phyloP scores from a whole-genome alignment of 1,140 invertebrate species.

The Metopolophium dirhodum region DNA sequence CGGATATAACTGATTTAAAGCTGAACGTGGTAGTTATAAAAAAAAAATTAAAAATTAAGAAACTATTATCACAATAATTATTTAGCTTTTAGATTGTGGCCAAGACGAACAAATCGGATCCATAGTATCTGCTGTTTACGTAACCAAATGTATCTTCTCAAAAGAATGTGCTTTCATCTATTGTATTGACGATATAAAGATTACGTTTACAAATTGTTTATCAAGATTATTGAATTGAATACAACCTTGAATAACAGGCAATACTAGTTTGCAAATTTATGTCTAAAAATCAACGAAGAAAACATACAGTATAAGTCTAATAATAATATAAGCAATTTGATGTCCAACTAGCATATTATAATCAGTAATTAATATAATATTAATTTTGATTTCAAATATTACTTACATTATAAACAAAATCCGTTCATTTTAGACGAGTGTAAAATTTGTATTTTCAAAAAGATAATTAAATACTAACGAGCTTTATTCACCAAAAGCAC shows the following conservation, averaged over 20 bases:
- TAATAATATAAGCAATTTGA: not conserved
- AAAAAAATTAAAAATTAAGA: too few species aligned
- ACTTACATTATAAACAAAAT: not conserved
- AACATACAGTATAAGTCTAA: not conserved
- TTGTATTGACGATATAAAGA: not conserved
- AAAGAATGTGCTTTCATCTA: not conserved
- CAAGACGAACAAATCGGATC: not conserved
- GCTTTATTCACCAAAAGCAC: not conserved
- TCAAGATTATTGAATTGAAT: not conserved
- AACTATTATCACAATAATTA: not conserved
- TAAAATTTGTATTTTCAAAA: not conserved
- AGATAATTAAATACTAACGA: not conserved
- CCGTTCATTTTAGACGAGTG: not conserved
- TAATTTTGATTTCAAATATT: not conserved
- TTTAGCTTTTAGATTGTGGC: not conserved
- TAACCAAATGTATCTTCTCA: not conserved
- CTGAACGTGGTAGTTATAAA: not conserved
- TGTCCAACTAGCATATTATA: not conserved
- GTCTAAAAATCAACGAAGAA: not conserved
- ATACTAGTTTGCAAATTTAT: not conserved
- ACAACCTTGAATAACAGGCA: not conserved
- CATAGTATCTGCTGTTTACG: not conserved
- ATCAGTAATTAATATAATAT: not conserved
- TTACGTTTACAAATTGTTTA: not conserved
- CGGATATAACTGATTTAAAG: not conserved